These are phyloP conservation scores for Pygoscelis antarcticus DNA, from an alignment of 2,113 vertebrate species.

Conservation along the genomic window DNA sequence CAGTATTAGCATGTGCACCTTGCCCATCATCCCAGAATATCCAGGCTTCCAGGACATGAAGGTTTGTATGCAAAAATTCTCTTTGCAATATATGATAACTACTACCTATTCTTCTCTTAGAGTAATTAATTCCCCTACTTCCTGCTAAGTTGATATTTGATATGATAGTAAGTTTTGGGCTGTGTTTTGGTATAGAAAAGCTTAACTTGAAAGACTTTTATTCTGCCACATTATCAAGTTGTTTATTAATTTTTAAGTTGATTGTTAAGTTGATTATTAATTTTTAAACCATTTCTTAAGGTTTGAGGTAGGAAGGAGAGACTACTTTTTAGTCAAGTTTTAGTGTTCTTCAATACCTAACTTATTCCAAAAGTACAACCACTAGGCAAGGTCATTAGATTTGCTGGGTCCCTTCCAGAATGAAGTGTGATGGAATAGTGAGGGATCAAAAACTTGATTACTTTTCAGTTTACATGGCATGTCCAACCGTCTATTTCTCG, in stretches of 20 bases:
- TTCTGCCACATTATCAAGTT: not conserved
- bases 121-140: not conserved
- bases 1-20: not conserved
- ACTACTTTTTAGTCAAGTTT: not conserved
- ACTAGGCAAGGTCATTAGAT: not conserved
- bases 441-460: conserved; percentile 8
- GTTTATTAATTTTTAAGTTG: not conserved
- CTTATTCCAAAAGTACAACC: not conserved
- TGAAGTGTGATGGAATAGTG: conserved; percentile 11
- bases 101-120: not conserved
- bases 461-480: conserved; percentile 1
- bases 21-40: conserved; percentile 72
- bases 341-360: not conserved
- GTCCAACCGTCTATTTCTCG: not conserved
- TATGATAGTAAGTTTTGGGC: not conserved
- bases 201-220: not conserved
- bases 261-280: not conserved
- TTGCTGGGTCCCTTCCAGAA: conserved; percentile 19
- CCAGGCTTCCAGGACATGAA: conserved; percentile 70
- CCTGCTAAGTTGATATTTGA: not conserved
- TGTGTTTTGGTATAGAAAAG: not conserved
- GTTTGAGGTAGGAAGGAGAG: not conserved
- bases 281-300: not conserved
- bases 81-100: not conserved
- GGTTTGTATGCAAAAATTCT: conserved; percentile 37